Conservation (phyloP, 2,888 invertebrate genomes). For the Lycophotia porphyrea region DNA sequence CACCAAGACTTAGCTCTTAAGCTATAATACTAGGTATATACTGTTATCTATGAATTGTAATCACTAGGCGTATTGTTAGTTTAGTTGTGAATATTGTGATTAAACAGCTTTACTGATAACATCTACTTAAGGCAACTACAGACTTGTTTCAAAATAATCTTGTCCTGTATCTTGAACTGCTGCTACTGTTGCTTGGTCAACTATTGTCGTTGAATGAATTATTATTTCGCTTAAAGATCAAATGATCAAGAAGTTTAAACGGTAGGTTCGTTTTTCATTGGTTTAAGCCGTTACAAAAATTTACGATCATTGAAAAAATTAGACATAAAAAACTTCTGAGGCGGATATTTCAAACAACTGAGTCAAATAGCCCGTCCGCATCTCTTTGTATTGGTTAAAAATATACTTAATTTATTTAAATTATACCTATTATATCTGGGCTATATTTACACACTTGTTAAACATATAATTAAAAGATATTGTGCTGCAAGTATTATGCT, state of each 20-base stretch:
- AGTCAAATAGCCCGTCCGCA: neutral
- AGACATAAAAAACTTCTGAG: neutral
- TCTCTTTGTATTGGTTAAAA: neutral
- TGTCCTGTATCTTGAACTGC: constrained; percentile 31
- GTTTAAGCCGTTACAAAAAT: neutral
- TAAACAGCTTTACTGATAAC: constrained; percentile 47
- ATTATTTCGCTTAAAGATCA: neutral
- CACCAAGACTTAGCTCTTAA: neutral
- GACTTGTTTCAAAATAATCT: constrained; percentile 42
- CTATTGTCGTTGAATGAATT: constrained; percentile 5
- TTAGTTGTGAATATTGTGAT: constrained; percentile 38
- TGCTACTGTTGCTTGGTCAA: constrained; percentile 22
- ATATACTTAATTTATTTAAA: neutral
- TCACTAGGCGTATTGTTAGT: constrained; percentile 39
- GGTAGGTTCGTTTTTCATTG: neutral
- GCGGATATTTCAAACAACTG: neutral
- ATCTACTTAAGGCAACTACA: constrained; percentile 33
- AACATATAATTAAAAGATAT: constrained; percentile 39
- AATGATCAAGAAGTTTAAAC: neutral
- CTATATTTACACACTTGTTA: constrained; percentile 49
- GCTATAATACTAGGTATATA: too few relatives aligned
- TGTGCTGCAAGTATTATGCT: constrained; percentile 33
- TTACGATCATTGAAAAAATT: neutral
- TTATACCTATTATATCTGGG: constrained; percentile 24
- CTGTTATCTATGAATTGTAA: constrained; percentile 27